Evolutionary conservation across 1,140 invertebrate species (phyloP), one percentile per base, ranked within the genome.

Genomic region (Tetramorium parvispinum): DNA sequence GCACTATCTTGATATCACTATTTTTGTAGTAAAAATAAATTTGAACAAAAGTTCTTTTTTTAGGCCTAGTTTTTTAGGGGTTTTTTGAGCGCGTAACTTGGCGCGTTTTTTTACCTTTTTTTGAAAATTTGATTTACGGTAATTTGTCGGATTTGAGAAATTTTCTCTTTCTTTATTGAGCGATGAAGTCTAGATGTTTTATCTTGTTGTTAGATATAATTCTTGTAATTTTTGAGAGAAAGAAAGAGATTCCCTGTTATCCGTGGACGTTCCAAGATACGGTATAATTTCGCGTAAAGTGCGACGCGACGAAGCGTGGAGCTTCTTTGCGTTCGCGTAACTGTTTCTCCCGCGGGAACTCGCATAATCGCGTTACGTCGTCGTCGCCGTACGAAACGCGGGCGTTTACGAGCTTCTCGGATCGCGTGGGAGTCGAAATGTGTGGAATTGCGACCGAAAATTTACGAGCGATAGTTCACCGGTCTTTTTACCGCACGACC

Each of bases 401-500:
- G n/a, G 68, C 53, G 61, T 83, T 83, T 83, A 83, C 68, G 68
- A 83, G 68, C 43, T 27, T 27, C 37, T 11, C 37, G 66, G 24
- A 40, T 59, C 79, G 79, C 79, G 79, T 73, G 79, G 79, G 79
- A 83, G 40, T 73, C 68, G 68, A 83, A 83, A 59, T 49, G 68
- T 59, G 53, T 7, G 66, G 24, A 73, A 59, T 40, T 46, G 66
- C 66, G 79, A 43, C 13, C 40, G 40, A 83, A 32, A 75, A 83
- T 83, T 83, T 83, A 83, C 55, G 79, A 61, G 79, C 79, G 27
- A 75, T 61, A 5, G 37, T 46, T 75, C n/a, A 10, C 68, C 40
- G 55, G 27, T 21, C 27, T 59, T 83, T 73, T 49, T 61, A 61
- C 40, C 53, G 65, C 27, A 27, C 13, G 77, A 7, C 6, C 37